phyloP scores from a whole-genome alignment of 2,113 vertebrate genomes.

The Tapirus terrestris region DNA sequence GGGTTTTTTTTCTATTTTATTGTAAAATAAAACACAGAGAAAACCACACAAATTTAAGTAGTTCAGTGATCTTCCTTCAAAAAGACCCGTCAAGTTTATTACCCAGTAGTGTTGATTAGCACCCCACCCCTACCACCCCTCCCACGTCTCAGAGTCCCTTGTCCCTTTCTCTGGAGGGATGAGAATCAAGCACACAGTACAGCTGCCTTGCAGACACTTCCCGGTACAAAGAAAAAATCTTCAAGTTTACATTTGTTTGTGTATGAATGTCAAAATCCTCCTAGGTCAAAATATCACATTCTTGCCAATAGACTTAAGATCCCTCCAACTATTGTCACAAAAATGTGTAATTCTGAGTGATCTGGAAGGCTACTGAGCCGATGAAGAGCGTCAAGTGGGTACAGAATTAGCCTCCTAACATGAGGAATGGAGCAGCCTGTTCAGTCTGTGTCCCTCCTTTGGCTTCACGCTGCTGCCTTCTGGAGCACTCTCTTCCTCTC shows the following conservation, averaged over 20 bases:
- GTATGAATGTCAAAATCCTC: rapidly evolving
- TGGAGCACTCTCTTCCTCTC: no score
- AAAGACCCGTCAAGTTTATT: no score
- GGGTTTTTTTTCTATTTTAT: not conserved
- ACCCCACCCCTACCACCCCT: rapidly evolving
- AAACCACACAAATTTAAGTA: not conserved
- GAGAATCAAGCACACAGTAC: not conserved
- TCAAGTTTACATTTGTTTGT: not conserved
- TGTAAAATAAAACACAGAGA: not conserved
- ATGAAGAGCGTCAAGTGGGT: not conserved
- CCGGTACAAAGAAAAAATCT: not conserved
- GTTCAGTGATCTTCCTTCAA: not conserved
- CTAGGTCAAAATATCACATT: no score
- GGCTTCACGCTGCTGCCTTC: no score
- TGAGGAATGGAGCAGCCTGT: no score
- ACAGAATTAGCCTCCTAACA: not conserved
- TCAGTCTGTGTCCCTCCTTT: no score
- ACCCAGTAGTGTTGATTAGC: rapidly evolving
- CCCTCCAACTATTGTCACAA: rapidly evolving
- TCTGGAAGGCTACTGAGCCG: rapidly evolving
- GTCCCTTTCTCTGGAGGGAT: not conserved
- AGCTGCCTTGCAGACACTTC: not conserved
- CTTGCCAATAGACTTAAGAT: rapidly evolving
- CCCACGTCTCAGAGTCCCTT: not conserved
- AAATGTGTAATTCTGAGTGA: rapidly evolving